Base-by-base conservation (phyloP, 53 echinoderm and acorn worm species). In the Patiria pectinifera region DNA sequence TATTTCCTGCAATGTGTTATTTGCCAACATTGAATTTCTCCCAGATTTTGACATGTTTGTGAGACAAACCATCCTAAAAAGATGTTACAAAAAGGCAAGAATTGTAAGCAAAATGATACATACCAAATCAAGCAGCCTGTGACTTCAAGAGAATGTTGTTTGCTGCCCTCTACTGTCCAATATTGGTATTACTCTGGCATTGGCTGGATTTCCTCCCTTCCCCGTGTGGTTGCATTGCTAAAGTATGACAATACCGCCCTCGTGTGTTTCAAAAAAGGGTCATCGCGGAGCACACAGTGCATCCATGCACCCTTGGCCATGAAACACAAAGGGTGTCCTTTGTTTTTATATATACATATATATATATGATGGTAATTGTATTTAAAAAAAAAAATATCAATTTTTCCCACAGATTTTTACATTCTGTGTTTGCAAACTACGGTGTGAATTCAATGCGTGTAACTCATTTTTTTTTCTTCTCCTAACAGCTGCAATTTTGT, bases 301-400 rank as follows among this genome's bases (percentile, higher is more conserved):
- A 62, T 82, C 49, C 44, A 15, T 15, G 60, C 58, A 61, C 83
- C 25, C 62, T 59, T 62, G 83, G 59, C 22, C 83, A 60, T 59
- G 22, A 83, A 59, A 83, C 60, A 58, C 61, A 83, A 26, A 13
- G 83, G 23, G 58, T 62, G 59, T 83, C 25, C 23, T 59, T 83
- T 83, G 83, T 83, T 83, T 83, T 83, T 83, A 83, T 83, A 83
- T 58, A 83, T 83, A 69, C 62, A 85, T 85, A 70, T 62, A 85
- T 85, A 70, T 85, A 45, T 66, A 85, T 85, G 85, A 85, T 85
- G 44, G 71, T 85, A 45, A 85, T 44, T 2, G 85, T 66, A 53
- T 53, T 83, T 83, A 53, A 66, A 66, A 83, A 83, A 53, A 53
- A 59, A 82, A 58, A 49, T 45, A 35, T 35, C 35, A 35, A 35